Percentiles rank a stretch among this genome's conserved stretches.
These are phyloP conservation scores for Drosophila malerkotliana DNA, from an alignment of 1,140 invertebrate species.

Conservation along the genomic window DNA sequence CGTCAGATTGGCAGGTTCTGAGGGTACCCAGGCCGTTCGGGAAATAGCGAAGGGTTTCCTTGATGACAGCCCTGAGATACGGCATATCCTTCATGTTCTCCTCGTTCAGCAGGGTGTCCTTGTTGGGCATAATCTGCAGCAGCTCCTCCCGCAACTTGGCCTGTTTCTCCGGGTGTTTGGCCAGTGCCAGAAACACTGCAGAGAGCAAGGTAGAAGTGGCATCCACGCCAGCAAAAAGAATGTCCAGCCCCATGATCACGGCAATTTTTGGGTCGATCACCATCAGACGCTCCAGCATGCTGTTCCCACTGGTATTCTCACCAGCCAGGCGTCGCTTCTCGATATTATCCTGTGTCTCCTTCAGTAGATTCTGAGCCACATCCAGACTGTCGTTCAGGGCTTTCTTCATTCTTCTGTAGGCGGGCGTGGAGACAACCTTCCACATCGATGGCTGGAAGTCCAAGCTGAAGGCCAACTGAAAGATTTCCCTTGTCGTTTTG, in stretches of 20 bases:
- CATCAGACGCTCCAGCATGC: slow-evolving; percentile 86
- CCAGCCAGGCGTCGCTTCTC: slow-evolving; percentile 37
- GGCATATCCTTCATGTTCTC: slow-evolving; percentile 81
- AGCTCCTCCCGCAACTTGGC: slow-evolving; percentile 85
- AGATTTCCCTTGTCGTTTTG: slow-evolving; percentile 14
- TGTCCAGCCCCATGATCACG: slow-evolving; percentile 88
- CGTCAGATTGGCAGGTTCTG: slow-evolving; percentile 89
- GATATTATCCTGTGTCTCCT: slow-evolving; percentile 25
- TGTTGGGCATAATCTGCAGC: slow-evolving; percentile 60
- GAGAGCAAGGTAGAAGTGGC: slow-evolving; percentile 70
- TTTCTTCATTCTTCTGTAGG: slow-evolving; percentile 85
- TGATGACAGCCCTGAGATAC: slow-evolving; percentile 85
- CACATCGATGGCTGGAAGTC: slow-evolving; percentile 87
- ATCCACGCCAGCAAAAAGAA: slow-evolving; percentile 90
- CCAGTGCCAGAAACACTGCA: slow-evolving; percentile 64
- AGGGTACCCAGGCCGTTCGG: slow-evolving; percentile 93
- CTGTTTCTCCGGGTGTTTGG: slow-evolving; percentile 85
- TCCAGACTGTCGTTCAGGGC: slow-evolving; percentile 66
- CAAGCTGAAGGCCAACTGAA: slow-evolving; percentile 73
- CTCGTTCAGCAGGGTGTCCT: slow-evolving; percentile 80
- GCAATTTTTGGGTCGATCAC: slow-evolving; percentile 86
- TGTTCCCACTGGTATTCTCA: slow-evolving; percentile 49
- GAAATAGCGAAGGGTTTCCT: slow-evolving; percentile 89
- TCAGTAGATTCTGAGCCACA: slow-evolving; percentile 41
- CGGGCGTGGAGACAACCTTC: slow-evolving; percentile 86